Evolutionary conservation across 2,888 invertebrate species (phyloP), one percentile per base, ranked within the genome.

Genomic region (Harpagoxenus sublaevis): DNA sequence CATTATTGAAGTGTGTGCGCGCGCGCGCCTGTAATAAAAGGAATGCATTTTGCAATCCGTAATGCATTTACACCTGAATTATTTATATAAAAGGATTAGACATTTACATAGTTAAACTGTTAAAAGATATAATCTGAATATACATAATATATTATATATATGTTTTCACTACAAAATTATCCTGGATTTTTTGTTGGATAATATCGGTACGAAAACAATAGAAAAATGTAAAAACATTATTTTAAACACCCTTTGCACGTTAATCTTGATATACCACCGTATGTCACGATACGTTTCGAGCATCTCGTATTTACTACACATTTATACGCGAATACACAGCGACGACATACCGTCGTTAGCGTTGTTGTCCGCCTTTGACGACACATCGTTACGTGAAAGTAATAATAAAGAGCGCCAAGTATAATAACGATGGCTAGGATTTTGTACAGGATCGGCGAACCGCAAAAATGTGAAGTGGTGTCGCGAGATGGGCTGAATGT

Each of bases 391-490:
- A 93, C 83, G 65, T 79, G 81, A 89, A 92, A 91, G 89, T 92
- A 92, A 87, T 93, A 93, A 92, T 92, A 92, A 90, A 94, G 92
- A 91, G 89, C 86, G 85, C 88, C 90, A 86, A 87, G 92, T 92
- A 92, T 91, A 92, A 93, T 93, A 93, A 94, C 92, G 93, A 93
- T 86, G 88, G 92, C 92, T 93, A 93, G 92, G 92, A 94, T 94
- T 94, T 94, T 94, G 93, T 94, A 90, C 91, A 92, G 89, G 91
- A 91, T 88, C 93, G 91, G 71, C 92, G 93, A 94, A 92, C 92
- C 94, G 94, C 92, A 91, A 93, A 93, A 90, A 92, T 90, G 91
- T 93, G 91, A 92, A 93, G 93, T 93, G 93, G 91, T 90, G 90
- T 86, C 85, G 86, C 65, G 84, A 83, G 62, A 78, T 62, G 71